Base-by-base conservation (phyloP, 92 coral and sea anemone species). In the Epizoanthus scotinus region DNA sequence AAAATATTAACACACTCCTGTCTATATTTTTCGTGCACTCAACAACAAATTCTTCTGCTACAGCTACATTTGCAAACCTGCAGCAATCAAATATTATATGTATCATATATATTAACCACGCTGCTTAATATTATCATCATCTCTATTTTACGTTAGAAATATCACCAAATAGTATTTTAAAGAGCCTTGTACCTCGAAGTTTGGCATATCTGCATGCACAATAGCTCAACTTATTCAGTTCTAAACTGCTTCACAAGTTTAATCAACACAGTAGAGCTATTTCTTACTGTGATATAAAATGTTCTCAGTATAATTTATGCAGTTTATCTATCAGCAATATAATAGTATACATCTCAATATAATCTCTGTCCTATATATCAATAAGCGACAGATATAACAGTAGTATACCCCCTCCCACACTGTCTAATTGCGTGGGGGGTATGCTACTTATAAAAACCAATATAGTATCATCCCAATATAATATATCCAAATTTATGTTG, bases 121-220 rank as follows among this genome's bases (percentile, higher is more conserved):
- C 20, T 56, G 20, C 24, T 21, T 56, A 3, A 8, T 60, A 25
- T 60, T 60, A 3, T 60, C 65, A 12, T 54, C 21, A 63, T 63
- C 28, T 61, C 42, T 34, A 63, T 27, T 13, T 27, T 29, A 61
- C 31, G 36, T 10, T 19, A 29, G 29, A 28, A 29, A 29, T 64
- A 64, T 64, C n/a, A 15, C n/a, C 31, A 54, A 18, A 73, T 73
- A 47, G 8, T 73, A 52, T 73, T 72, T 31, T 73, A 73, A 50
- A 73, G 26, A 55, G 65, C 65, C 42, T 49, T 19, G 22, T 56
- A 17, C 58, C 25, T 31, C 29, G 65, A 73, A 36, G 40, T 28
- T 73, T 55, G 65, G 79, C 66, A 73, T 73, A 73, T 54, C 36
- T 73, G 66, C 79, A 29, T 56, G 54, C 79, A 29, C 79, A 54